phyloP scores from a whole-genome alignment of 2,888 invertebrate species.

The Electrophaes corylata region DNA sequence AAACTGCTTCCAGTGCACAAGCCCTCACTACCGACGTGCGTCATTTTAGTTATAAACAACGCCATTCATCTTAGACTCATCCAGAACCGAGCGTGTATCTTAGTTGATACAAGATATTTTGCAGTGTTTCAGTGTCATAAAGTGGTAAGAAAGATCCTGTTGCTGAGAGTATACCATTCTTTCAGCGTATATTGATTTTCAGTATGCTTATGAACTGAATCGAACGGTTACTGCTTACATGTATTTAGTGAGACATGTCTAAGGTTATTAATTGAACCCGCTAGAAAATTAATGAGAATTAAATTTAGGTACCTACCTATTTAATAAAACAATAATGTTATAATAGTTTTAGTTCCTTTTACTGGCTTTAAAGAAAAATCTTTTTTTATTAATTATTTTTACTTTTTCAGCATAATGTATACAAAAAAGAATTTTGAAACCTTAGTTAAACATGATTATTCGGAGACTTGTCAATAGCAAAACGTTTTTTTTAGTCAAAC shows the following conservation, averaged over 20 bases:
- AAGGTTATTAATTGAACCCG: constrained; percentile 9
- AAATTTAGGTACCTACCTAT: too few relatives aligned
- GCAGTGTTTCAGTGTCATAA: background rate
- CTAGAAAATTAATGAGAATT: too few relatives aligned
- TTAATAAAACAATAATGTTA: too few relatives aligned
- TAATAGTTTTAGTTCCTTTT: too few relatives aligned
- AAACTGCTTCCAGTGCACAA: constrained; percentile 34
- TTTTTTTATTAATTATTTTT: too few relatives aligned
- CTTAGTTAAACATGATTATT: too few relatives aligned
- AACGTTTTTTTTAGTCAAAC: too few relatives aligned
- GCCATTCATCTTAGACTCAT: background rate
- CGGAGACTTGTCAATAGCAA: too few relatives aligned
- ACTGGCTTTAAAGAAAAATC: too few relatives aligned
- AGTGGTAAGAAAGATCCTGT: background rate
- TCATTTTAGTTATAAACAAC: constrained; percentile 41
- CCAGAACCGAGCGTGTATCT: too few relatives aligned
- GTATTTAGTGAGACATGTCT: constrained; percentile 13
- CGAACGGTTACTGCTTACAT: background rate
- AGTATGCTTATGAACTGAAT: background rate
- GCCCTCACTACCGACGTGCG: constrained; percentile 48
- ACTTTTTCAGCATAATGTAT: too few relatives aligned
- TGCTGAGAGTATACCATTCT: background rate
- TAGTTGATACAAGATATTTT: background rate
- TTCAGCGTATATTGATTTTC: background rate
- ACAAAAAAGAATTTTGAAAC: too few relatives aligned